Evolutionary conservation across 2,888 invertebrate species (phyloP).

Genomic region (Drosophila quinaria): DNA sequence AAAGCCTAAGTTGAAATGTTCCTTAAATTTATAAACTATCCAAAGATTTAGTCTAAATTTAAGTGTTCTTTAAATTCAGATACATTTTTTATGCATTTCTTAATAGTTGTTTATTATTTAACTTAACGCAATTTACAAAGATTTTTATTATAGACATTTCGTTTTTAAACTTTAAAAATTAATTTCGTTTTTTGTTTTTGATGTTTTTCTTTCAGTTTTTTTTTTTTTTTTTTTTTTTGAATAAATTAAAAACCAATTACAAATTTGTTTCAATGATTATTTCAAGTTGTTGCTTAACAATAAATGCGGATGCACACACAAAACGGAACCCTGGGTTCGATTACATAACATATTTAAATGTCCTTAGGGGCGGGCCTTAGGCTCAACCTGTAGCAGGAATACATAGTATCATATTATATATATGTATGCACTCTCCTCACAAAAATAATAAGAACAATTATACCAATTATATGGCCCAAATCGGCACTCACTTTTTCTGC

Average conservation of each 20-base stretch:
- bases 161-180: constrained; percentile 44
- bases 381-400: constrained; percentile 65
- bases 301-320: constrained; percentile 67
- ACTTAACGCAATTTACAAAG: constrained; percentile 80
- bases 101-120: constrained; percentile 72
- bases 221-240: constrained; percentile 6
- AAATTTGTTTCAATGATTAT: constrained; percentile 22
- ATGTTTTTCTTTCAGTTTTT: constrained; percentile 10
- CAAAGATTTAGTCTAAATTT: too few relatives aligned
- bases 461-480: too few relatives aligned
- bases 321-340: constrained; percentile 58
- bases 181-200: constrained; percentile 26
- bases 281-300: constrained; percentile 50
- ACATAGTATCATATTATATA: constrained; percentile 23
- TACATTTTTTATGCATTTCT: constrained; percentile 30
- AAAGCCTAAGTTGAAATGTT: neutral
- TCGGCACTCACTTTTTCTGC: constrained; percentile 5
- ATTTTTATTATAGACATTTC: constrained; percentile 60
- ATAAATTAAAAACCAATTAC: constrained; percentile 40
- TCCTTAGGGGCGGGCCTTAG: constrained; percentile 37
- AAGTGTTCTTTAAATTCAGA: too few relatives aligned
- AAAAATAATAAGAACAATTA: constrained; percentile 8
- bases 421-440: constrained; percentile 1
- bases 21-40: too few relatives aligned
- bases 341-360: constrained; percentile 46